A percentile compares a stretch with the other conserved stretches of the same genome.
These are phyloP conservation scores for Pogonocichla stellata DNA, from an alignment of 2,113 vertebrate genomes.

Conservation along the genomic window DNA sequence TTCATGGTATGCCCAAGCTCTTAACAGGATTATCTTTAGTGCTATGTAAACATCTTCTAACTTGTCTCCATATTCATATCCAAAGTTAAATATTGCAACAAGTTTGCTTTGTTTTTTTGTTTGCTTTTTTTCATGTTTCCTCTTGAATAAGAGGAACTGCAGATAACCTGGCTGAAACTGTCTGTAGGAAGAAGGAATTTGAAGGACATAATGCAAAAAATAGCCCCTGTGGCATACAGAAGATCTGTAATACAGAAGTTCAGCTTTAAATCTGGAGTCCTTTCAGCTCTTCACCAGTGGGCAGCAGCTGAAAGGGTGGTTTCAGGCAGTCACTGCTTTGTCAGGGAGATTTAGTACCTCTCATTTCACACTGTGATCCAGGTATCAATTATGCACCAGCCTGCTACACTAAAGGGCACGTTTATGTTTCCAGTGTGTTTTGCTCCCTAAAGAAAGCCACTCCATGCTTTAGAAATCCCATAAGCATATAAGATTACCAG, in stretches of 20 bases:
- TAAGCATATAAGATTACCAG: neutral
- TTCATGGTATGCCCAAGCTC: neutral
- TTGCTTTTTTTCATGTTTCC: neutral
- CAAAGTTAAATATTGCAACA: neutral
- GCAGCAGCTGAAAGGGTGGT: neutral
- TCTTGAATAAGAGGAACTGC: neutral
- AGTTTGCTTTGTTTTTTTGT: neutral
- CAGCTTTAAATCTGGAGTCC: neutral
- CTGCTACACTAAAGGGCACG: neutral
- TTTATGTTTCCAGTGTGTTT: neutral
- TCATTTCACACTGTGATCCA: neutral
- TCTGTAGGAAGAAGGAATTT: neutral
- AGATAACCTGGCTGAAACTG: neutral
- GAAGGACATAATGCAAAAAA: neutral
- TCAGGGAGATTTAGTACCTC: neutral
- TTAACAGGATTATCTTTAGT: conserved; percentile 26
- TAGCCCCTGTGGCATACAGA: neutral
- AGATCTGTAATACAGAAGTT: neutral
- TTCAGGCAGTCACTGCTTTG: neutral
- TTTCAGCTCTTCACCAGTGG: neutral
- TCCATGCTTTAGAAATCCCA: neutral
- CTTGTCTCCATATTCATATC: neutral
- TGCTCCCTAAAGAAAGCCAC: neutral
- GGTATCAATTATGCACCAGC: neutral
- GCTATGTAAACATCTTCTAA: neutral